Evolutionary conservation across 1,140 invertebrate genomes (phyloP).

Genomic region (Zaprionus ghesquierei): DNA sequence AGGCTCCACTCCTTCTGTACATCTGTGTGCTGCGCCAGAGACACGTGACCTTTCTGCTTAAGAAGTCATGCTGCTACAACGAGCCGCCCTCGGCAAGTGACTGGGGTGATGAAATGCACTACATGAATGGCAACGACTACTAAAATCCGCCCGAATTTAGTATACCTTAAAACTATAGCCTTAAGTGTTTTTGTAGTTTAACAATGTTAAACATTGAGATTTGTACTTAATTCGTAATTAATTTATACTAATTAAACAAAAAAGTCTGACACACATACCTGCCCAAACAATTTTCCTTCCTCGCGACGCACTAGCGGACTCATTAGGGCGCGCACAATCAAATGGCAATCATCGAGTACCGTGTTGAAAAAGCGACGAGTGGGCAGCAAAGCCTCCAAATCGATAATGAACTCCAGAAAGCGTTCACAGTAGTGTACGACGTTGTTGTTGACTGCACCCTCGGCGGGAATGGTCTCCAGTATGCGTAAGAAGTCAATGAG

Average conservation of each 20-base stretch:
- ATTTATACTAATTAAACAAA: constrained; percentile 63
- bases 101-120: constrained; percentile 93
- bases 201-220: constrained; percentile 75
- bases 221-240: constrained; percentile 70
- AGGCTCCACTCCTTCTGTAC: constrained; percentile 89
- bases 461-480: constrained; percentile 89
- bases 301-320: constrained; percentile 88
- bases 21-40: constrained; percentile 89
- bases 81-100: constrained; percentile 87
- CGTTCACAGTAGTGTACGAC: constrained; percentile 94
- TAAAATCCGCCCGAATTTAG: constrained; percentile 27
- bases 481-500: constrained; percentile 96
- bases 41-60: constrained; percentile 89
- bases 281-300: constrained; percentile 95
- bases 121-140: constrained; percentile 90
- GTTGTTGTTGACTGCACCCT: constrained; percentile 85
- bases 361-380: constrained; percentile 98
- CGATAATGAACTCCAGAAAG: constrained; percentile 97
- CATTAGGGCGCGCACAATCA: constrained; percentile 94
- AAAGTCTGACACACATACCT: constrained; percentile 87
- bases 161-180: constrained; percentile 13
- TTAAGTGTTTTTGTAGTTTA: constrained; percentile 72
- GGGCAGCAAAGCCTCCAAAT: constrained; percentile 96
- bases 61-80: constrained; percentile 90
- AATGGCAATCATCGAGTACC: constrained; percentile 96